phyloP scores from a whole-genome alignment of 2,797 vertebrate genomes.

The Girardinus metallicus region DNA sequence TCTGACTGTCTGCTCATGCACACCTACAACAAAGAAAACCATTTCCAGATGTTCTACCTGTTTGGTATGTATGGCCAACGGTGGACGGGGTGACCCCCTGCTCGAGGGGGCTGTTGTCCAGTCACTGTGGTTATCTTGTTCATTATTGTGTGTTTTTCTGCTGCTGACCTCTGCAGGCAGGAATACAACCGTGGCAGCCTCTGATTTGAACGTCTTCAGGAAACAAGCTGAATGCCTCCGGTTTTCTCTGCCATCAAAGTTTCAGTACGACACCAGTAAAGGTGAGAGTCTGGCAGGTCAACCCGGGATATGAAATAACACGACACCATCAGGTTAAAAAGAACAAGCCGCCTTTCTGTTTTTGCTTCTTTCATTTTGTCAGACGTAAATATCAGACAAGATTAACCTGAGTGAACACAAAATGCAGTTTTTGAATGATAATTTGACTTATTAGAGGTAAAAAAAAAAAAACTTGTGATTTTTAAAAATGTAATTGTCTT shows the following conservation, averaged over 20 bases:
- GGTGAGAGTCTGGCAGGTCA: background rate
- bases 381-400: background rate
- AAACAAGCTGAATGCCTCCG: background rate
- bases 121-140: background rate
- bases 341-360: background rate
- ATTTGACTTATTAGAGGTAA: background rate
- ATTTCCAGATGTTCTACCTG: background rate
- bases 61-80: background rate
- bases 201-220: background rate
- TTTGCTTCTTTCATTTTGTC: background rate
- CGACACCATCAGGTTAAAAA: background rate
- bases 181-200: background rate
- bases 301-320: background rate
- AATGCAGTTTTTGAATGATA: background rate
- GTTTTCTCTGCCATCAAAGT: background rate
- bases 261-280: background rate
- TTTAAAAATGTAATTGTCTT: background rate
- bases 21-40: constrained; percentile 1
- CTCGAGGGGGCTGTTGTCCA: background rate
- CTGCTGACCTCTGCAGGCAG: background rate
- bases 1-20: constrained; percentile 17
- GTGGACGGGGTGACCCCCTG: background rate
- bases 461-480: background rate
- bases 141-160: background rate
- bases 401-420: background rate